Percentiles rank a stretch among this genome's conserved stretches.
These are phyloP conservation scores for Prionailurus viverrinus DNA, from an alignment of 2,113 vertebrate species.

Conservation along the genomic window DNA sequence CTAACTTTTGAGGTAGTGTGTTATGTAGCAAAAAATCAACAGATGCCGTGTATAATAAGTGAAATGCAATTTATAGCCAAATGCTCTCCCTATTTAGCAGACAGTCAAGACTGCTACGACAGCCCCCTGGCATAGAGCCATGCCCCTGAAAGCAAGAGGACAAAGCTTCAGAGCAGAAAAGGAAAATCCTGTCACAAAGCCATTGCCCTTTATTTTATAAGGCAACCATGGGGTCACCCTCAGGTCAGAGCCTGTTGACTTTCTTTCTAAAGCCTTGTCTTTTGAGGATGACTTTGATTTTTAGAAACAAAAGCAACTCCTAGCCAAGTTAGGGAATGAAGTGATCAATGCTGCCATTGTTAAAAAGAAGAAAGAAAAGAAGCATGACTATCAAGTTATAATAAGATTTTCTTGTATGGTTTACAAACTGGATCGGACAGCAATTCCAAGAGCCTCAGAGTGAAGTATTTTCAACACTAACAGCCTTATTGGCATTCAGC, in stretches of 20 bases:
- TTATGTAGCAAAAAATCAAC: conserved; percentile 10
- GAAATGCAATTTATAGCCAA: conserved; percentile 32
- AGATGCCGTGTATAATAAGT: background rate
- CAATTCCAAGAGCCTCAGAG: conserved; percentile 37
- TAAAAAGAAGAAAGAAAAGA: conserved; percentile 36
- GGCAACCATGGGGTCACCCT: conserved; percentile 36
- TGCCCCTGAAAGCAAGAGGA: background rate
- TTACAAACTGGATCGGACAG: conserved; percentile 59
- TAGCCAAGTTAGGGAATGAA: conserved; percentile 54
- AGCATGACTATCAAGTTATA: conserved; percentile 40
- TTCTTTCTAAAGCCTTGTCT: conserved; percentile 62
- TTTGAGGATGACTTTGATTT: conserved; percentile 70
- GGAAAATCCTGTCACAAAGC: conserved; percentile 27
- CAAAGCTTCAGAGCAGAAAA: conserved; percentile 49
- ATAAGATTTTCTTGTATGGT: conserved; percentile 31
- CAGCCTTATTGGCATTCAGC: background rate
- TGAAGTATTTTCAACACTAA: conserved; percentile 48
- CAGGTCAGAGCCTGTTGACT: conserved; percentile 57
- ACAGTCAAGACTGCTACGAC: background rate
- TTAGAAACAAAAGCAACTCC: conserved; percentile 69
- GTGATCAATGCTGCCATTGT: conserved; percentile 73
- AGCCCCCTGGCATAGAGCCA: conserved; percentile 43
- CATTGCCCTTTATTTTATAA: conserved; percentile 55
- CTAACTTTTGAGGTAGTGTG: background rate
- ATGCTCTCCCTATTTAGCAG: background rate